phyloP scores from a whole-genome alignment of 2,888 invertebrate species.

The Patella pellucida region DNA sequence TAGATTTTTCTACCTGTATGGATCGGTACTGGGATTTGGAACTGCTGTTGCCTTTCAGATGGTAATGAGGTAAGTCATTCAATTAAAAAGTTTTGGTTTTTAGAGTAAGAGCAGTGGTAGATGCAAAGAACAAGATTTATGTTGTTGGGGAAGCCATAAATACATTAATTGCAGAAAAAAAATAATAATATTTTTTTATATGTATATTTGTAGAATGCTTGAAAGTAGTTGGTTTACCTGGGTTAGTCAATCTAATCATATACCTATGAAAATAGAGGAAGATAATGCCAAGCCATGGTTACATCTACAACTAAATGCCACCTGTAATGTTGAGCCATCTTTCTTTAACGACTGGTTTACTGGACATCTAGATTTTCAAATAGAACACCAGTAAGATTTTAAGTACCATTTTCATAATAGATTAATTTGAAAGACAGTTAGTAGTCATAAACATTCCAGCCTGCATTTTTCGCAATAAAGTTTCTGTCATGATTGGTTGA shows the following conservation, averaged over 20 bases:
- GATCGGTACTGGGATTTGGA: conserved; percentile 58
- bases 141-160: too few species aligned
- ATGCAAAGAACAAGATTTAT: background rate
- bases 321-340: conserved; percentile 51
- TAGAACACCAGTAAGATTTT: conserved; percentile 60
- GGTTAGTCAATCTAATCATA: conserved; percentile 57
- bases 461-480: too few species aligned
- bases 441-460: background rate
- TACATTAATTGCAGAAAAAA: too few species aligned
- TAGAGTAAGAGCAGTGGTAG: background rate
- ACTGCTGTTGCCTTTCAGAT: conserved; percentile 62
- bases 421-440: background rate
- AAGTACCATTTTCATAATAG: background rate
- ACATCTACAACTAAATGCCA: conserved; percentile 42
- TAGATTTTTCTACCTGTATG: conserved; percentile 52
- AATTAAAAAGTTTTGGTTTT: background rate
- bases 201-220: conserved; percentile 17
- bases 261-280: conserved; percentile 55
- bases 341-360: conserved; percentile 65
- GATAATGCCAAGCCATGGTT: conserved; percentile 46
- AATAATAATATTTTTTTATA: too few species aligned
- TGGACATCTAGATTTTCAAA: conserved; percentile 63
- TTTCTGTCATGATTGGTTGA: too few species aligned
- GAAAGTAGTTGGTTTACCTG: conserved; percentile 52
- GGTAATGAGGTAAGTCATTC: conserved; percentile 54